Evolutionary conservation across 53 echinoderm and acorn worm genomes (phyloP).

Genomic region (Temnopleurus reevesii): DNA sequence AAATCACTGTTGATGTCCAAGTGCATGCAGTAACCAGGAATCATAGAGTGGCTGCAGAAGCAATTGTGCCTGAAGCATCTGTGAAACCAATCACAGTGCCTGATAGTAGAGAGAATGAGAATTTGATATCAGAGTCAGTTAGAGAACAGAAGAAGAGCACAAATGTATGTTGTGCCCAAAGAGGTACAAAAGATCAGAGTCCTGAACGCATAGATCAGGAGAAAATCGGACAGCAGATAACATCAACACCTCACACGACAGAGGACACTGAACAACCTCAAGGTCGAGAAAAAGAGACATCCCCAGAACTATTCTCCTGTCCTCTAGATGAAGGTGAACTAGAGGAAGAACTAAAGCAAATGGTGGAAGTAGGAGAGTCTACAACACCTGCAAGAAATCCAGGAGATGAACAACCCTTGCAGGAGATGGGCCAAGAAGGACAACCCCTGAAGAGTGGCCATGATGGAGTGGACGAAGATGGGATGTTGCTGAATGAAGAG

Average conservation of each 20-base stretch:
- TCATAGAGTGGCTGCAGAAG: neutral
- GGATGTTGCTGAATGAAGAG: neutral
- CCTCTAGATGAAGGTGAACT: slow-evolving; percentile 24
- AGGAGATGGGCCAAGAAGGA: neutral
- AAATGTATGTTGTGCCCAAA: neutral
- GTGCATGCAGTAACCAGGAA: neutral
- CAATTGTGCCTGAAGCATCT: neutral
- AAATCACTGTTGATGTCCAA: neutral
- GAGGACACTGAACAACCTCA: neutral
- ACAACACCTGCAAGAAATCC: neutral
- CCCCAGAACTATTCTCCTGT: slow-evolving; percentile 78
- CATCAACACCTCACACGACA: slow-evolving; percentile 1
- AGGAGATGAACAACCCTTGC: slow-evolving; percentile 32
- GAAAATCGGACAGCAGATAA: neutral
- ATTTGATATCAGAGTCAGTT: neutral
- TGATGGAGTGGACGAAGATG: neutral
- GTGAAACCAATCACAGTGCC: neutral
- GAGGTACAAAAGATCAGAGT: neutral
- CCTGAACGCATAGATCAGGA: neutral
- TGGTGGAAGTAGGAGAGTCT: neutral
- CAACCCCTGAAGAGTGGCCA: neutral
- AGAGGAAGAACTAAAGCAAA: neutral
- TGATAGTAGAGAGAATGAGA: neutral
- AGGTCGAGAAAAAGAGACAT: slow-evolving; percentile 41
- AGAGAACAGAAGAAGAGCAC: neutral